Conservation (phyloP, 2,888 invertebrate species). For the Mythimna lalbum region DNA sequence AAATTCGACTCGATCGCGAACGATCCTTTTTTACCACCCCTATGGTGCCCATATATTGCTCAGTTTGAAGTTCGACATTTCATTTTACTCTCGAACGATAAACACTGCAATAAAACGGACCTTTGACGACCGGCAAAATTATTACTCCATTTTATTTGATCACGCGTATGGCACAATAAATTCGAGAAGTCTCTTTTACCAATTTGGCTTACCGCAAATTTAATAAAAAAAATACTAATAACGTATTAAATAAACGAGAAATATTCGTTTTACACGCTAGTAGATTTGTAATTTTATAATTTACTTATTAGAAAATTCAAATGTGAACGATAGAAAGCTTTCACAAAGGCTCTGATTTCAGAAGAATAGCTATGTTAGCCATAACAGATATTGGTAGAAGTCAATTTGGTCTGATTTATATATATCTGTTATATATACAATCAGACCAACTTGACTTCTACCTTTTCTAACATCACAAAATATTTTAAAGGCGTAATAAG, state of each 20-base stretch:
- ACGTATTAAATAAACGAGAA: not conserved
- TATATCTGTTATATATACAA: no score
- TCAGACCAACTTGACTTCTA: not conserved
- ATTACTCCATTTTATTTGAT: conserved; percentile 58
- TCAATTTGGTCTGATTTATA: no score
- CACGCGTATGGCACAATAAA: conserved; percentile 49
- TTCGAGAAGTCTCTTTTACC: conserved; percentile 39
- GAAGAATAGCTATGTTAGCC: not conserved
- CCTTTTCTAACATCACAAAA: not conserved
- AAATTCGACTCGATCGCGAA: conserved; percentile 33
- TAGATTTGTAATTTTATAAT: no score
- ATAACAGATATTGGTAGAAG: no score
- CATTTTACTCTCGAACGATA: conserved; percentile 55
- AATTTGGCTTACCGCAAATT: conserved; percentile 13
- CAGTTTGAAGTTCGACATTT: conserved; percentile 44
- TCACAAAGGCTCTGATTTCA: not conserved
- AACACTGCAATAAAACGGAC: conserved; percentile 55
- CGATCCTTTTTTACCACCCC: conserved; percentile 18
- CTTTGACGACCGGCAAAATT: conserved; percentile 51
- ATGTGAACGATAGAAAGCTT: not conserved
- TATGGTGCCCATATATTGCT: conserved; percentile 33
- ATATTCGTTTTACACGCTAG: not conserved
- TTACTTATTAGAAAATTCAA: not conserved
- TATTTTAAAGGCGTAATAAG: no score
- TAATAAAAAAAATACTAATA: conserved; percentile 15